Base-by-base conservation (phyloP, 30 jellyfish, hydroid and myxozoan species). In the Morbakka virulenta region DNA sequence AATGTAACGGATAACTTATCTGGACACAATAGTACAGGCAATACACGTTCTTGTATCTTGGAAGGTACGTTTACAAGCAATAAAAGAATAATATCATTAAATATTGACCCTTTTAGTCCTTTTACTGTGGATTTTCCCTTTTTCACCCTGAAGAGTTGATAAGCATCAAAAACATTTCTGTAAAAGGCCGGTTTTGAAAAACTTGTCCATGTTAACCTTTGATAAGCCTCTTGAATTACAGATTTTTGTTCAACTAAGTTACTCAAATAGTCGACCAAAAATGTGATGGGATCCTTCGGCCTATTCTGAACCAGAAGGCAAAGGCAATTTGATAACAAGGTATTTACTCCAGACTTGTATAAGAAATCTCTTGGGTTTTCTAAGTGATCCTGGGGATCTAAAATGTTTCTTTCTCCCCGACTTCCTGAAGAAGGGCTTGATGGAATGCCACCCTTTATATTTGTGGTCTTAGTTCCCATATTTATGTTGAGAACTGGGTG, bases 221-320 rank as follows among this genome's bases (percentile, higher is more conserved):
- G 80, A 52, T 48, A 69, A 3, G 96, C 96, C 11, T 50, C 67
- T 50, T 76, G 79, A 1, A 87, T 23, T 13, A 48, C 49, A 66
- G 67, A 24, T 53, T 52, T 67, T n/a, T 87, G 95, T 50, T 65
- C 89, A 6, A 82, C 9, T 2, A 82, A 28, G 52, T 76, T 32
- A 17, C 83, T 87, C 51, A 87, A 87, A 64, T 76, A 62, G 29
- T 79, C 96, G 12, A 67, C 83, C 20, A 87, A 77, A 57, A 78
- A 87, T 14, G 85, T 35, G 2, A 87, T 71, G 3, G 96, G 96
- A 52, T 87, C 96, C 35, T 79, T 57, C 50, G 96, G 96, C 69
- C 89, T 72, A 24, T 66, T 79, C 35, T 70, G 93, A 24, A 87
- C 11, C 70, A 87, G 67, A 0, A 79, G 50, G 26, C 50, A 20